phyloP scores from a whole-genome alignment of 2,113 vertebrate genomes.

The Hemicordylus capensis region DNA sequence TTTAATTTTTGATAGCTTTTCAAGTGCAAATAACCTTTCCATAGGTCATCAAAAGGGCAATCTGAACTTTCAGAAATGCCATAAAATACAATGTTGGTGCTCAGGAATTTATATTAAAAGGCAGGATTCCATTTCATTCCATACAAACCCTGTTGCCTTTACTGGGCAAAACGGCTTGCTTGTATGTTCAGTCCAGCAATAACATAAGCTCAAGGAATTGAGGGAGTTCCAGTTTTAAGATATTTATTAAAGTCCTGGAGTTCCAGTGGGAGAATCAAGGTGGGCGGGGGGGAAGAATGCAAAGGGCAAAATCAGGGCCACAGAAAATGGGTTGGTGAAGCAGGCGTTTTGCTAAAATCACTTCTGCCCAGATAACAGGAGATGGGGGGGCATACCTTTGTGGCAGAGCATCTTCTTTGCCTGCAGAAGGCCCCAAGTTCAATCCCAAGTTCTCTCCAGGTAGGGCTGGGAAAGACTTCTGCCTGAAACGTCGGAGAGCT shows the following conservation, averaged over 20 bases:
- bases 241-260: not conserved
- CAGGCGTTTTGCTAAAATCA: constrained; percentile 37
- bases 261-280: not conserved
- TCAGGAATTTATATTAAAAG: constrained; percentile 26
- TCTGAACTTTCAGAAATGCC: constrained; percentile 52
- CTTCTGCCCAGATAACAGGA: not conserved
- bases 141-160: constrained; percentile 1
- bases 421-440: too few relatives aligned
- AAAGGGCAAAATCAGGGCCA: not conserved
- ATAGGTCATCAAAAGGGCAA: constrained; percentile 43
- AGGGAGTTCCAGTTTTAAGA: constrained; percentile 33
- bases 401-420: too few relatives aligned
- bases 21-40: constrained; percentile 60
- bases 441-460: too few relatives aligned
- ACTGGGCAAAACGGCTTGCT: not conserved
- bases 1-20: constrained; percentile 63
- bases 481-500: too few relatives aligned
- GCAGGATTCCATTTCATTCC: constrained; percentile 28
- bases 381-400: too few relatives aligned
- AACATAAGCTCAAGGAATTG: constrained; percentile 15
- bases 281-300: not conserved
- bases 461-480: too few relatives aligned
- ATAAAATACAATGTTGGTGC: constrained; percentile 20
- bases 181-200: constrained; percentile 17
- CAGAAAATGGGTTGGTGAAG: not conserved